Conservation (phyloP, 1,140 invertebrate species). For the Spodoptera frugiperda region DNA sequence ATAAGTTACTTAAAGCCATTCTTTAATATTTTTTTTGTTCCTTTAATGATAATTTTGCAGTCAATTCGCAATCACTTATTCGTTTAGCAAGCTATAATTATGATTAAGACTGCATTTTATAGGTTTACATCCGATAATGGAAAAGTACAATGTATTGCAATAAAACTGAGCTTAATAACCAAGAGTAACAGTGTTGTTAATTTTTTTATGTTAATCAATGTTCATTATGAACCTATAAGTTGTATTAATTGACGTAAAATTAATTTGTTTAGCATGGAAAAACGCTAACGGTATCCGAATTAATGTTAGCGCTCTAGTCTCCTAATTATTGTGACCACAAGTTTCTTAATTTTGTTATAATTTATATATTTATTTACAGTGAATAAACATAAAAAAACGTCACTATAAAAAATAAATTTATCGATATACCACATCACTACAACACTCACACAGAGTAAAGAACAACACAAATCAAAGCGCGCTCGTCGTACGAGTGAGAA, state of each 20-base stretch:
- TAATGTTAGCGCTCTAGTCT: too few relatives aligned
- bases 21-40: conserved; percentile 11
- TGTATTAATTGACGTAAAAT: too few relatives aligned
- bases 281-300: not conserved
- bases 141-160: too few relatives aligned
- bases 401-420: not conserved
- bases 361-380: too few relatives aligned
- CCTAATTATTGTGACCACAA: too few relatives aligned
- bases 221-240: not conserved
- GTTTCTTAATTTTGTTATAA: too few relatives aligned
- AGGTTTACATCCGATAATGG: too few relatives aligned
- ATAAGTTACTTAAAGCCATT: not conserved
- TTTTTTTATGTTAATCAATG: too few relatives aligned
- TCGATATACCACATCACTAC: conserved; percentile 60
- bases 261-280: not conserved
- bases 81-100: conserved; percentile 32
- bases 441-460: conserved; percentile 62
- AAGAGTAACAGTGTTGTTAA: too few relatives aligned
- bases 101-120: not conserved
- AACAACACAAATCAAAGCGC: conserved; percentile 78
- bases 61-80: conserved; percentile 24
- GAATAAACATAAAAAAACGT: too few relatives aligned
- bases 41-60: not conserved
- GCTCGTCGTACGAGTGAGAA: conserved; percentile 74
- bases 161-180: too few relatives aligned